Base-by-base conservation (phyloP, 2,888 invertebrate genomes). In the Drosophila infuscata region DNA sequence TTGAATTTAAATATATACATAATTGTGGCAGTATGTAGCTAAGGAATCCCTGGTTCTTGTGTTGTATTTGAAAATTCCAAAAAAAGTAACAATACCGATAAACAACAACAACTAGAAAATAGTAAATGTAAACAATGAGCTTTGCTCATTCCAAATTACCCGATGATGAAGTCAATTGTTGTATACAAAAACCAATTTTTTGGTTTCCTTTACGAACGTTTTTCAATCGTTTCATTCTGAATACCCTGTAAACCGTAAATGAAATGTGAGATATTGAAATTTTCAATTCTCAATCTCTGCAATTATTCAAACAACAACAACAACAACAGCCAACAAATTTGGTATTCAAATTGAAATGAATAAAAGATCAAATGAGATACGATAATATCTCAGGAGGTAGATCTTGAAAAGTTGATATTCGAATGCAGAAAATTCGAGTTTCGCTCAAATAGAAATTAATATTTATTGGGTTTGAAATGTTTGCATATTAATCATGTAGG, bases 141-240 rank as follows among this genome's bases (percentile, higher is more conserved):
- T 77, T 77, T 79, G 83, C 82, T 84, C 82, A 84, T 91, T 90
- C 84, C 82, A 91, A 90, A 87, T 90, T 91, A 85, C 83, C 82
- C 88, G 83, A 87, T 88, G 86, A 87, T 90, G 88, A 90, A 91
- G 83, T 91, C 88, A 84, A 88, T 88, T 91, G 88, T 89, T 79
- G 89, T 88, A 81, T 89, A 86, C 82, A 81, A 88, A 81, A 85
- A 73, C 78, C 80, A 80, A 70, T 71, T 79, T 79, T 49, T 74
- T 81, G 73, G 68, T 76, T 69, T 73, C 68, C 70, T 70, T 65
- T 69, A 59, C 67, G 36, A 70, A 74, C 60, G 67, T 78, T 62
- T 73, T 46, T 56, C 65, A 67, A 72, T 73, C 70, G 76, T 74
- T 76, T 72, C 60, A 51, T 33, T 36, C 17, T 25, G 7, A 43